These are phyloP conservation scores for Callipepla californica DNA, from an alignment of 2,113 vertebrate genomes.

Conservation along the genomic window DNA sequence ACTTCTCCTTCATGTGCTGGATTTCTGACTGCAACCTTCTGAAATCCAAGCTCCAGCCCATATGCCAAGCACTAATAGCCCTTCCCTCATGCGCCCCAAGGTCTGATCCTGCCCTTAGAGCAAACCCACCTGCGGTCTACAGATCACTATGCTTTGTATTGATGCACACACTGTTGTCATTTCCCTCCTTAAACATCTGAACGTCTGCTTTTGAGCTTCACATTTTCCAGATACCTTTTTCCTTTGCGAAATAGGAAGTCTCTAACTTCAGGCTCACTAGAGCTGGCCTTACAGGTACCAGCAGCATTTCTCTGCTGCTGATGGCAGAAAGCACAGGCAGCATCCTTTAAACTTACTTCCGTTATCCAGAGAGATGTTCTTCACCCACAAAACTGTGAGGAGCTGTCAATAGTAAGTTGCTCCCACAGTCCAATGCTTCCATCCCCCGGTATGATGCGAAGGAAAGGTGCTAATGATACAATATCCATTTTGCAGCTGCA, in stretches of 20 bases:
- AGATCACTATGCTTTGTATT: not conserved
- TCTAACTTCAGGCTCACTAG: not conserved
- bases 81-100: not conserved
- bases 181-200: not conserved
- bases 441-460: not conserved
- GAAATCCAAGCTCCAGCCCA: not conserved
- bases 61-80: not conserved
- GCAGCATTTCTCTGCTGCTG: not conserved
- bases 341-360: not conserved
- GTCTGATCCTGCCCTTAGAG: not conserved
- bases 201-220: not conserved
- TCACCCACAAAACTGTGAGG: not conserved
- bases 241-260: not conserved
- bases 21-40: constrained; percentile 21
- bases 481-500: constrained; percentile 65
- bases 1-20: constrained; percentile 28
- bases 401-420: not conserved
- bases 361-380: not conserved
- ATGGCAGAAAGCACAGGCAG: not conserved
- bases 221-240: not conserved
- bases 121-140: not conserved
- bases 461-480: constrained; percentile 56
- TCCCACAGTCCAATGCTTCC: constrained; percentile 30
- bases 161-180: not conserved
- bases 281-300: not conserved